These are phyloP conservation scores for Eupithecia dodoneata DNA, from an alignment of 2,888 invertebrate genomes.

Conservation along the genomic window DNA sequence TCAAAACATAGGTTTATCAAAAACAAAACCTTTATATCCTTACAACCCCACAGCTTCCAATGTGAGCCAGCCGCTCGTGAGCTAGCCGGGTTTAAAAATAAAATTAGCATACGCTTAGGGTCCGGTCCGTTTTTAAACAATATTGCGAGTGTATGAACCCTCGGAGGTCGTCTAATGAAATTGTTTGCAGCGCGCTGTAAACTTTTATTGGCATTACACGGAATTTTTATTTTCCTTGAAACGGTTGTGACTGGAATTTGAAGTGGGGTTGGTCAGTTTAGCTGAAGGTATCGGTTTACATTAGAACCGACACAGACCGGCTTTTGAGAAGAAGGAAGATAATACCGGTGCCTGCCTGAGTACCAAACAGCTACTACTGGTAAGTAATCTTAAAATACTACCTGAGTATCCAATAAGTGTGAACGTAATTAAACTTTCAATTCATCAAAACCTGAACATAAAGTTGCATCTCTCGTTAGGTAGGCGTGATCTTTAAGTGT, in stretches of 20 bases:
- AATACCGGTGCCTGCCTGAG: background rate
- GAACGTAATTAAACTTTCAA: background rate
- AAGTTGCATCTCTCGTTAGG: background rate
- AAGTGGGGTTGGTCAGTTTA: conserved; percentile 31
- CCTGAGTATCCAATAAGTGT: background rate
- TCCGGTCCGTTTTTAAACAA: conserved; percentile 52
- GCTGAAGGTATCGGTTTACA: background rate
- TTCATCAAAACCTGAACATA: background rate
- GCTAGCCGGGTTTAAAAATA: conserved; percentile 64
- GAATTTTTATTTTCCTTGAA: conserved; percentile 44
- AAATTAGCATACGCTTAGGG: conserved; percentile 80
- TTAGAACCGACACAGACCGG: background rate
- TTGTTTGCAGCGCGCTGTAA: conserved; percentile 54
- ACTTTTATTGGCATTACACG: conserved; percentile 44
- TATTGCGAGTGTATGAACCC: conserved; percentile 53
- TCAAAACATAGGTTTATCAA: background rate
- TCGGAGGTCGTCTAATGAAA: conserved; percentile 61
- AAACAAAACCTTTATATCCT: background rate
- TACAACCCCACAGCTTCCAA: background rate
- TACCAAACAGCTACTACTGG: no score
- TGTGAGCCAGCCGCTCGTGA: conserved; percentile 3
- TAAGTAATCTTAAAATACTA: background rate
- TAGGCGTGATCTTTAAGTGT: background rate
- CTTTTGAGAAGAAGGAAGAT: background rate
- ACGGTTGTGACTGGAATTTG: conserved; percentile 38